Evolutionary conservation across 2,888 invertebrate genomes (phyloP).

Genomic region (Cerceris ruficornis): DNA sequence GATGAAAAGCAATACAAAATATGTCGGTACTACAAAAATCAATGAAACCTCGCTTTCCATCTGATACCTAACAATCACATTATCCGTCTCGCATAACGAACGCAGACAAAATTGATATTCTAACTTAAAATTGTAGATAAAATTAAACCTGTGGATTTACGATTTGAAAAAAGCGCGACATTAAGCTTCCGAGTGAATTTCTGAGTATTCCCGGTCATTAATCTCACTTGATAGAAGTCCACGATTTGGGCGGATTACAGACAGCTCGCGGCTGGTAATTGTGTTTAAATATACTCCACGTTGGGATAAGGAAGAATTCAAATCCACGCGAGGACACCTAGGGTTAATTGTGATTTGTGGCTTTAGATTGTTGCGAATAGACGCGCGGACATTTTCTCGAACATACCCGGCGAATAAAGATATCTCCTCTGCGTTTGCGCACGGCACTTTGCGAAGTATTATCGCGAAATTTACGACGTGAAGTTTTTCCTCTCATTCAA

Average conservation of each 20-base stretch:
- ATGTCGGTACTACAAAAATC: too few species aligned
- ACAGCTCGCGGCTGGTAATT: slow-evolving; percentile 59
- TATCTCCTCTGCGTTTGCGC: slow-evolving; percentile 37
- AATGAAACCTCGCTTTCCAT: too few species aligned
- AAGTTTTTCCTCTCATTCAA: too few species aligned
- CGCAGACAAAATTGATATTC: too few species aligned
- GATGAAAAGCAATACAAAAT: too few species aligned
- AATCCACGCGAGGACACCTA: slow-evolving; percentile 46
- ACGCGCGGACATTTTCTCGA: slow-evolving; percentile 56
- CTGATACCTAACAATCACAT: too few species aligned
- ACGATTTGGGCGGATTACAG: slow-evolving; percentile 60
- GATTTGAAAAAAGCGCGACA: background rate
- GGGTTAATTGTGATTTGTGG: slow-evolving; percentile 65
- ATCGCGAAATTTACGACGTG: background rate
- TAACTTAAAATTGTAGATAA: background rate
- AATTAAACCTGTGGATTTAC: background rate
- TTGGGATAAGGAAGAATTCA: slow-evolving; percentile 53
- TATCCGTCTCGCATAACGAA: too few species aligned
- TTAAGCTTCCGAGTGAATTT: slow-evolving; percentile 21
- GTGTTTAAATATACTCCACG: slow-evolving; percentile 62
- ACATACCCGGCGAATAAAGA: slow-evolving; percentile 48
- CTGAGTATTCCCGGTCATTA: slow-evolving; percentile 44
- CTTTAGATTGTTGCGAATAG: slow-evolving; percentile 60
- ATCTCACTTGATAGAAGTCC: slow-evolving; percentile 49
- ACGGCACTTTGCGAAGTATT: slow-evolving; percentile 24